Base-by-base conservation (phyloP, 2,888 invertebrate genomes). In the Meiosimyza decipiens region DNA sequence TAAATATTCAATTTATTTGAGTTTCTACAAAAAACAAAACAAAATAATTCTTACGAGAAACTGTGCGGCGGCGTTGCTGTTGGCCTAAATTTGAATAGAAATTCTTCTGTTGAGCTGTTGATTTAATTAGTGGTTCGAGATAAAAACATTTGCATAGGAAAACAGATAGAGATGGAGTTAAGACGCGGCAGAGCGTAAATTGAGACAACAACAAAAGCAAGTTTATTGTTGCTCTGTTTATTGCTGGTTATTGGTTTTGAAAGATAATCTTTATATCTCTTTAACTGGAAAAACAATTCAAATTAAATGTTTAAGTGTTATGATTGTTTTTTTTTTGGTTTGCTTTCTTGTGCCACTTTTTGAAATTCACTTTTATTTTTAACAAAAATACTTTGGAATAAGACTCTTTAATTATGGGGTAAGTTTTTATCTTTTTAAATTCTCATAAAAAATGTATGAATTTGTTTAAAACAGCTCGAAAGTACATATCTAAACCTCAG, bases 71-170 rank as follows among this genome's bases (percentile, higher is more conserved):
- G 50, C 18, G 6, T 33, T 13, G 33, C 33, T 16, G 57, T 59
- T 68, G 59, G 22, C 59, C 59, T 68, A 49, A 68, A 28, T 68
- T 47, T n/a, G 33, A 50, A 50, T 51, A 50, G 59, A 59, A 59
- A 69, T 50, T 69, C 33, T 60, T 67, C 16, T 28, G 28, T 28
- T 28, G 28, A 3, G 28, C 28, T 28, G 28, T 28, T 28, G 28
- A 28, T 28, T 28, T 28, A 28, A 28, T 28, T 28, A 28, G 28
- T 28, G 28, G 28, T 28, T 28, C 28, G 28, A 28, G 3, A 28
- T 28, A 28, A 28, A 28, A 28, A 28, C 4, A 28, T 28, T 28
- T 28, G 28, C 28, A 28, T 28, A 28, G 4, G 28, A 28, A 28
- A 28, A 28, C 28, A 28, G 28, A 28, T 28, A 28, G 3, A 3